These are phyloP conservation scores for Drepanosiphum platanoidis DNA, from an alignment of 2,888 invertebrate species.

Conservation along the genomic window DNA sequence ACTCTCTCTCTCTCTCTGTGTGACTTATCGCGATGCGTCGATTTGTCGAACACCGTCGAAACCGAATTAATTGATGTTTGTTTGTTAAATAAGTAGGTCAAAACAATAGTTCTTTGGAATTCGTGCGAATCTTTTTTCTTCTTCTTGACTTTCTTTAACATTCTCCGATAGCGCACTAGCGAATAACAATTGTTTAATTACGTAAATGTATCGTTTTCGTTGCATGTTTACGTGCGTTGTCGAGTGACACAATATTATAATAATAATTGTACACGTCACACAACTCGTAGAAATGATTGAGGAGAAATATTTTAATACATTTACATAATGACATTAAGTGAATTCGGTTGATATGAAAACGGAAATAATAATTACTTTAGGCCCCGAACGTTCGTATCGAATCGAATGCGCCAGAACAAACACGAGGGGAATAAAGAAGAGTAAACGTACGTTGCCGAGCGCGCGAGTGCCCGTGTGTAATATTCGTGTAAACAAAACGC, in stretches of 20 bases:
- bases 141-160: too few species aligned
- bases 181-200: constrained; percentile 21
- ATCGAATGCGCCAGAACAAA: background rate
- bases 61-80: constrained; percentile 23
- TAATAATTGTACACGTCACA: too few species aligned
- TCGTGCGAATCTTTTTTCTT: constrained; percentile 13
- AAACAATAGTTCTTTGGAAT: background rate
- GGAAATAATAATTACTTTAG: background rate
- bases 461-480: too few species aligned
- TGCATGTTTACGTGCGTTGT: background rate
- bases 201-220: background rate
- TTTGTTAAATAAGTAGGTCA: constrained; percentile 40
- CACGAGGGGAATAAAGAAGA: background rate
- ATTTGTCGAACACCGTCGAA: constrained; percentile 15
- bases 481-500: background rate
- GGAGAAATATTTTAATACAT: too few species aligned
- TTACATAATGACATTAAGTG: background rate
- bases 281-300: too few species aligned
- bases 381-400: background rate
- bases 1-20: constrained; percentile 1
- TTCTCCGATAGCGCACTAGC: background rate
- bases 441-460: background rate
- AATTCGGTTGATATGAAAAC: background rate
- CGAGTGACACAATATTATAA: background rate
- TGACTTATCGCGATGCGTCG: background rate